Evolutionary conservation across 1,140 invertebrate genomes (phyloP).

Genomic region (Penaeus chinensis): DNA sequence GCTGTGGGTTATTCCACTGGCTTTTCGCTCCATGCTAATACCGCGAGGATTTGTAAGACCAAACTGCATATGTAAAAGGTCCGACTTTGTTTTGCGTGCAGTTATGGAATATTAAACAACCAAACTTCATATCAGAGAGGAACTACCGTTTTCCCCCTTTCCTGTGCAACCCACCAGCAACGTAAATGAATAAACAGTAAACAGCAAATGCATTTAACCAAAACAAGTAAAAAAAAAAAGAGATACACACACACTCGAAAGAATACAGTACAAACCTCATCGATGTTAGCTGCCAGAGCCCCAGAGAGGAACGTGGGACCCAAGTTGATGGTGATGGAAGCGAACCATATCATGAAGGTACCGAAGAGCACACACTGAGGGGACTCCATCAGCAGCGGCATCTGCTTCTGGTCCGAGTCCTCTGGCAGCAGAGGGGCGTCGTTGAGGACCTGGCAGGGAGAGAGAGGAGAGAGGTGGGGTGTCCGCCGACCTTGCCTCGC

Average conservation of each 20-base stretch:
- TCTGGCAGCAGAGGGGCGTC: slow-evolving; percentile 88
- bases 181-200: too few relatives aligned
- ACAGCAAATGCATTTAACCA: too few relatives aligned
- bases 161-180: too few relatives aligned
- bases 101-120: too few relatives aligned
- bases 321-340: slow-evolving; percentile 84
- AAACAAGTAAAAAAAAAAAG: too few relatives aligned
- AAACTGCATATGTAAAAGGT: too few relatives aligned
- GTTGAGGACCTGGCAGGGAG: slow-evolving; percentile 78
- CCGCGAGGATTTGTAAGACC: too few relatives aligned
- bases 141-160: too few relatives aligned
- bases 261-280: slow-evolving; percentile 50
- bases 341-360: slow-evolving; percentile 89
- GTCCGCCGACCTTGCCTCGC: not conserved
- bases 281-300: slow-evolving; percentile 84
- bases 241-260: not conserved
- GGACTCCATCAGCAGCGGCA: slow-evolving; percentile 80
- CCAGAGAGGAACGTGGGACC: slow-evolving; percentile 90
- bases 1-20: too few relatives aligned
- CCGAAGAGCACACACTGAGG: slow-evolving; percentile 91
- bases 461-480: slow-evolving; percentile 31
- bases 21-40: too few relatives aligned
- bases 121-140: too few relatives aligned
- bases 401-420: slow-evolving; percentile 66
- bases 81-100: too few relatives aligned